phyloP scores from a whole-genome alignment of 2,113 vertebrate genomes.

The Nycticryphes semicollaris region DNA sequence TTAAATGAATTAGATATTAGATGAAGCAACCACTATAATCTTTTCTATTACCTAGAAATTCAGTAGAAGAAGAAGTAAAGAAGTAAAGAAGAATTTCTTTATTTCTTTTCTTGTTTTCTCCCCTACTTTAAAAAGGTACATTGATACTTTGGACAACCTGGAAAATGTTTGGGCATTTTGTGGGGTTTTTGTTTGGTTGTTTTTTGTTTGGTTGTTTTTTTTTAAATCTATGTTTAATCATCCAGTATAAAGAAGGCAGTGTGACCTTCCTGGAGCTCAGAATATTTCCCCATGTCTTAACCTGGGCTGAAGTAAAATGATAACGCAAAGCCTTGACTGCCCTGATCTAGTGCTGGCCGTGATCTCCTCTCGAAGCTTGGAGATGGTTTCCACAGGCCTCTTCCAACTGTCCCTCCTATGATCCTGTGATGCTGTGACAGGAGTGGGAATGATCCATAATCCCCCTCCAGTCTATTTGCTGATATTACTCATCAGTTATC shows the following conservation, averaged over 20 bases:
- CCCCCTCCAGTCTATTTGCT: neutral
- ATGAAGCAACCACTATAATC: neutral
- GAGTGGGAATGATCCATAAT: neutral
- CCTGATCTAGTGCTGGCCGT: neutral
- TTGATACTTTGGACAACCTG: neutral
- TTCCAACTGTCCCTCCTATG: neutral
- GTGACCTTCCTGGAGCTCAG: neutral
- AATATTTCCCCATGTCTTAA: neutral
- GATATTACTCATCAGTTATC: neutral
- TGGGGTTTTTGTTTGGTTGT: too few relatives aligned
- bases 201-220: too few relatives aligned
- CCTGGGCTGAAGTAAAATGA: neutral
- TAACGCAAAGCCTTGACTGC: neutral
- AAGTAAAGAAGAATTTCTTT: too few relatives aligned
- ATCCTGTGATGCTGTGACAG: neutral
- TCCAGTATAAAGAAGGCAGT: neutral
- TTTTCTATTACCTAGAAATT: neutral
- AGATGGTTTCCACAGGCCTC: neutral
- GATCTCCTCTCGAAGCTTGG: neutral
- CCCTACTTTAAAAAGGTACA: rapidly evolving
- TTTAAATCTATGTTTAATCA: neutral
- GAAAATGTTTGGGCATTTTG: too few relatives aligned
- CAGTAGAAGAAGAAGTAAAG: too few relatives aligned
- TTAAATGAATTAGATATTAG: rapidly evolving
- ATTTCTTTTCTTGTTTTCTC: too few relatives aligned